Base-by-base conservation (phyloP, 2,888 invertebrate genomes). In the Diaprepes abbreviatus region DNA sequence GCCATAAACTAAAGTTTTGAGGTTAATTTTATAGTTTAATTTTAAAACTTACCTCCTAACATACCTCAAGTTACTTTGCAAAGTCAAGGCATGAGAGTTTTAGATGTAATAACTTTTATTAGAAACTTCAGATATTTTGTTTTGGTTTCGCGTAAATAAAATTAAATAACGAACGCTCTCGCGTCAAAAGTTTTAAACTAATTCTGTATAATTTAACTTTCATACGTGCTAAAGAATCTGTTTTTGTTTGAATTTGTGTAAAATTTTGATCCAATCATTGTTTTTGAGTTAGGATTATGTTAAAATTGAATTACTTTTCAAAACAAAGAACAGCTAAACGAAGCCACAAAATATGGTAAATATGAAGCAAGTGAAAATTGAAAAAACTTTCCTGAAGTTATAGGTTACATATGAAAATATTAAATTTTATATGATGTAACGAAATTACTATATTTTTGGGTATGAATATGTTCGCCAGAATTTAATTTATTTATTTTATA, bases 121-220 rank as follows among this genome's bases (percentile, higher is more conserved):
- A 50, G 10, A 50, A 33, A 17, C 16, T 50, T 31, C 9, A 6
- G 16, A 16, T 33, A 33, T 50, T 50, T 24, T 14, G 14, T 7
- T 50, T 28, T 16, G 28, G 31, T 16, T 50, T 28, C 10, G 28
- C 28, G 14, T 50, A 31, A 50, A 50, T 28, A 31, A 28, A 28
- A 28, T 33, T 50, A 14, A n/a, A 14, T 19, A 31, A 55, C 28
- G 16, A 35, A 55, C 14, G 31, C 16, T 6, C 7, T 21, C 17
- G 14, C 12, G 21, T 16, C 57, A 12, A 21, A 57, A 57, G 36
- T 57, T 36, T 36, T 24, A 57, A 57, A 21, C 57, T 36, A 38
- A 57, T 57, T 57, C 38, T 21, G 10, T 5, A 17, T 35, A 35
- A 55, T 55, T 35, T n/a, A 35, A n/a, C 35, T 54, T 33, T 35